These are phyloP conservation scores for Hydractinia symbiolongicarpus DNA, from an alignment of 30 jellyfish, hydroid and myxozoan genomes.

Conservation along the genomic window DNA sequence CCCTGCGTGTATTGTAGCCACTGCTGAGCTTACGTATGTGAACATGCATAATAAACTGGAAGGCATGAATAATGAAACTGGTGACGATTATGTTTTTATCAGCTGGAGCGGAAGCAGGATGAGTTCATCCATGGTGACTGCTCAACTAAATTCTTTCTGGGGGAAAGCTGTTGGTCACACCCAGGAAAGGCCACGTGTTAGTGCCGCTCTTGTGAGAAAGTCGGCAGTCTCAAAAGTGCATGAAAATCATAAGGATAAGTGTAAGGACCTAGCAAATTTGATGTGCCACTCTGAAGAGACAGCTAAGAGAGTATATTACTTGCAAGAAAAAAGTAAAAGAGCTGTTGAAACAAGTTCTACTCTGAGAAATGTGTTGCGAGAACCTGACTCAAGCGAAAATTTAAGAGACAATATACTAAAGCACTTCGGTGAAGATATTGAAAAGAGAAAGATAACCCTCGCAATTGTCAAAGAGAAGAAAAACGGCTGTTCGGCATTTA, in stretches of 20 bases:
- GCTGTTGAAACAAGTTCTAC: not conserved
- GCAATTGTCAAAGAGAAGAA: too few species aligned
- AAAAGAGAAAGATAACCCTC: too few species aligned
- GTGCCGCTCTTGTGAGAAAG: conserved; percentile 36
- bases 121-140: conserved; percentile 20
- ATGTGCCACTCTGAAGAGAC: conserved; percentile 29
- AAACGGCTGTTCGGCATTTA: too few species aligned
- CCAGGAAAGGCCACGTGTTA: conserved; percentile 5
- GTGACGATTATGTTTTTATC: not conserved
- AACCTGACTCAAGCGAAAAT: not conserved
- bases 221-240: conserved; percentile 35
- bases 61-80: not conserved
- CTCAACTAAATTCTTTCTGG: conserved; percentile 19
- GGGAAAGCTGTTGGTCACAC: conserved; percentile 19
- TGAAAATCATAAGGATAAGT: conserved; percentile 13
- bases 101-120: conserved; percentile 24
- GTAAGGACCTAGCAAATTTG: conserved; percentile 7
- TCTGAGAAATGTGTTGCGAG: conserved; percentile 1
- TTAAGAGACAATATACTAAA: too few species aligned
- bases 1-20: conserved; percentile 18
- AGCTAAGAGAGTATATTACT: conserved; percentile 9
- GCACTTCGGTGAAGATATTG: too few species aligned
- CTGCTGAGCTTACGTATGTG: not conserved
- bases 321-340: conserved; percentile 18
- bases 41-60: conserved; percentile 19